These are phyloP conservation scores for Sebastes matsubarae DNA, from an alignment of 2,797 vertebrate genomes.

Conservation along the genomic window DNA sequence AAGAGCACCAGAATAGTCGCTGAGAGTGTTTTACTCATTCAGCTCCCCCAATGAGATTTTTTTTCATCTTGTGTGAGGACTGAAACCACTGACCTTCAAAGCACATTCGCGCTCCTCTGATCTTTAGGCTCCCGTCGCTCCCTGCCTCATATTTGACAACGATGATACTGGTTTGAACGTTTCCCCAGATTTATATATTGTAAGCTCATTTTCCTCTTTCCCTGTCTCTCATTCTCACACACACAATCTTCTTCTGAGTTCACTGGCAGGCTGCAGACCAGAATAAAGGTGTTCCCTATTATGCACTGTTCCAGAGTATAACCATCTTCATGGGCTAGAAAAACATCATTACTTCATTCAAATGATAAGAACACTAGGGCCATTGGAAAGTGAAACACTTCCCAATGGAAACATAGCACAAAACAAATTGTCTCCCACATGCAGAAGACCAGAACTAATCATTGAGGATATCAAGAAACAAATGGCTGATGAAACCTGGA, in stretches of 20 bases:
- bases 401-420: constrained; percentile 2
- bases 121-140: constrained; percentile 48
- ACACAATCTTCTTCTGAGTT: constrained; percentile 36
- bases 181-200: constrained; percentile 44
- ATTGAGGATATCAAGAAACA: background rate
- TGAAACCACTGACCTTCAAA: constrained; percentile 73
- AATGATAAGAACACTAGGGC: background rate
- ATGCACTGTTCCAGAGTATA: constrained; percentile 20
- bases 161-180: constrained; percentile 40
- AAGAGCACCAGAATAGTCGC: constrained; percentile 64
- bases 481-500: constrained; percentile 4
- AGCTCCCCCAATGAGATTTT: constrained; percentile 59
- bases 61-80: constrained; percentile 53
- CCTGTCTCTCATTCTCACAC: background rate
- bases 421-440: background rate
- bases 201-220: constrained; percentile 50
- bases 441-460: constrained; percentile 3
- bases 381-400: constrained; percentile 15
- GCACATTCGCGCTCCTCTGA: constrained; percentile 58
- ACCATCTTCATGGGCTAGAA: constrained; percentile 25
- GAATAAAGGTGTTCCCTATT: constrained; percentile 40
- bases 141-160: constrained; percentile 41
- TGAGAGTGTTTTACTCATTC: constrained; percentile 68
- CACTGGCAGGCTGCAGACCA: constrained; percentile 32
- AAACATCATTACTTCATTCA: constrained; percentile 28